Conservation (phyloP, 2,888 invertebrate species). For the Cistogaster globosa region DNA sequence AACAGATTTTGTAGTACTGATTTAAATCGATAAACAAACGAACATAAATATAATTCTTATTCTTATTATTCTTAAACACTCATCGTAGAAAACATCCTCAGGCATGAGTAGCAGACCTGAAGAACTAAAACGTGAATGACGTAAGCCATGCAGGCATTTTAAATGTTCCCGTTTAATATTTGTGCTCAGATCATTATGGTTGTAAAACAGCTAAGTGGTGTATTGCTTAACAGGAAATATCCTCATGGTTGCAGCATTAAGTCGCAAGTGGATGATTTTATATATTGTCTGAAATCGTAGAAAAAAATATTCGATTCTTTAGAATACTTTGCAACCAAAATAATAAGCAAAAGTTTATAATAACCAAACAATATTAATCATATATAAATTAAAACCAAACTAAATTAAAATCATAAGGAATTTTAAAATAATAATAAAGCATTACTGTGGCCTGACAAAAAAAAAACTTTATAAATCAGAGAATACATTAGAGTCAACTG, state of each 20-base stretch:
- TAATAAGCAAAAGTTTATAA: constrained; percentile 1
- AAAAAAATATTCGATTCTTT: background rate
- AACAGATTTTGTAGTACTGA: constrained; percentile 86
- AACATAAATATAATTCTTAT: constrained; percentile 85
- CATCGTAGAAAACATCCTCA: constrained; percentile 85
- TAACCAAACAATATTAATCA: constrained; percentile 2
- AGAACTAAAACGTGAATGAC: constrained; percentile 85
- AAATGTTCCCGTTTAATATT: constrained; percentile 86
- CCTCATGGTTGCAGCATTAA: constrained; percentile 33
- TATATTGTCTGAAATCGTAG: constrained; percentile 43
- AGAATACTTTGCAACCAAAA: background rate
- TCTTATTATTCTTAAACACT: constrained; percentile 84
- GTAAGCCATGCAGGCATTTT: constrained; percentile 84
- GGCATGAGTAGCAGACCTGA: constrained; percentile 86
- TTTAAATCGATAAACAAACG: constrained; percentile 85
- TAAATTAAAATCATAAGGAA: too few species aligned
- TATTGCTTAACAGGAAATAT: constrained; percentile 75
- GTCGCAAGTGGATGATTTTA: background rate
- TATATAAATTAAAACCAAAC: background rate
- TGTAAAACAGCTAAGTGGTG: constrained; percentile 84
- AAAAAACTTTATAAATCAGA: too few species aligned
- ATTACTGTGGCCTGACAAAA: too few species aligned
- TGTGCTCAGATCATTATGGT: constrained; percentile 83
- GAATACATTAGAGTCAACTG: too few species aligned
- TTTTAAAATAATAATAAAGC: too few species aligned